Conservation (phyloP, 2,113 vertebrate species). For the Pterocles gutturalis region DNA sequence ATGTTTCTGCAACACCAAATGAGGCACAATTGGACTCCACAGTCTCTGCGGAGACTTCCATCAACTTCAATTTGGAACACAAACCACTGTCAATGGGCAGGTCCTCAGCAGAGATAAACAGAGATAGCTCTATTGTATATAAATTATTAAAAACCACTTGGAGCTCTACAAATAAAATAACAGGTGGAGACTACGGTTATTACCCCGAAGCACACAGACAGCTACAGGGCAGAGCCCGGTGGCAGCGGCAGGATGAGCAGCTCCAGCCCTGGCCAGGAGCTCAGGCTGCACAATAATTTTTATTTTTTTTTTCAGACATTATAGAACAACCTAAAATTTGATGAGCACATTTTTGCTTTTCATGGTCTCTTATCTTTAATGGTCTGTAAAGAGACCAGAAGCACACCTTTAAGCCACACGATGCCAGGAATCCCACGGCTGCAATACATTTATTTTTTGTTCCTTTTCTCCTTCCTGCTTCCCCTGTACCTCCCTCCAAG, state of each 20-base stretch:
- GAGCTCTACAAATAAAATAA: neutral
- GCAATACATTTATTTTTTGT: accelerated
- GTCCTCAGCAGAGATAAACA: neutral
- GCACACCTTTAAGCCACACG: accelerated
- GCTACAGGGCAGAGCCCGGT: accelerated
- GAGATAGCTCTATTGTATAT: accelerated
- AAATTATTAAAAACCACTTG: neutral
- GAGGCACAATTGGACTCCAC: neutral
- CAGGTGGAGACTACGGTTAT: accelerated
- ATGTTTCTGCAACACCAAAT: neutral
- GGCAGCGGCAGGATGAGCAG: too few relatives aligned
- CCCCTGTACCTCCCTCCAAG: neutral
- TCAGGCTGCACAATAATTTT: too few relatives aligned
- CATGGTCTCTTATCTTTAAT: neutral
- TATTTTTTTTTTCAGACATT: neutral
- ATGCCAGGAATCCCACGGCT: neutral
- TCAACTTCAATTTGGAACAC: neutral
- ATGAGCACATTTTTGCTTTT: accelerated
- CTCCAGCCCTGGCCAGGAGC: neutral
- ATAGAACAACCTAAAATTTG: accelerated
- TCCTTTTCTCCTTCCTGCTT: neutral
- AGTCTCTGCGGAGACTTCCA: neutral
- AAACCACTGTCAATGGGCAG: neutral
- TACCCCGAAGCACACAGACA: accelerated
- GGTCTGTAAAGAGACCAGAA: neutral